Percentiles rank a stretch among this genome's conserved stretches.
phyloP scores from a whole-genome alignment of 2,113 vertebrate species.

The Pomatorhinus ruficollis region DNA sequence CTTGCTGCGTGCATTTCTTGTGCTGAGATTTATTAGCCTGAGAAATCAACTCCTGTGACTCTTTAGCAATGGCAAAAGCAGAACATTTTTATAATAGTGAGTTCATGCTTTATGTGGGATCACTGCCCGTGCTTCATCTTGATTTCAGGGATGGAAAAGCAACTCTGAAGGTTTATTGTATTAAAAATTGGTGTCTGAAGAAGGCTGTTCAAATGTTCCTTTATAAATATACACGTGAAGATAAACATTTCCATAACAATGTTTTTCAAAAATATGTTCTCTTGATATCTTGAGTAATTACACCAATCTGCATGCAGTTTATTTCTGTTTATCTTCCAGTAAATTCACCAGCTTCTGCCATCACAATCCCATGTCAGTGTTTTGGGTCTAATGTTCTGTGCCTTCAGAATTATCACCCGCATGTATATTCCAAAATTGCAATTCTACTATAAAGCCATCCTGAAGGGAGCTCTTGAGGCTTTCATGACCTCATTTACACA shows the following conservation, averaged over 20 bases:
- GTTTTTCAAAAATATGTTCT: background rate
- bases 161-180: background rate
- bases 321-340: background rate
- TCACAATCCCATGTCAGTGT: background rate
- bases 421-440: conserved; percentile 5
- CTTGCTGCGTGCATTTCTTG: background rate
- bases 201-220: background rate
- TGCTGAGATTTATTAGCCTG: background rate
- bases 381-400: conserved; percentile 11
- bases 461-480: conserved; percentile 14
- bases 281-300: background rate
- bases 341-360: background rate
- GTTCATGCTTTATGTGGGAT: background rate
- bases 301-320: background rate
- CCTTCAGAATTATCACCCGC: background rate
- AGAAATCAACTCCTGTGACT: background rate
- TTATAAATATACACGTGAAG: background rate
- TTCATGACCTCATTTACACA: conserved; percentile 15
- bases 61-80: background rate
- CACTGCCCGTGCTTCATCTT: background rate
- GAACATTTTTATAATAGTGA: background rate
- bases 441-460: background rate
- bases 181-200: background rate
- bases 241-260: background rate
- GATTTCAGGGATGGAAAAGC: background rate